Evolutionary conservation across 2,888 invertebrate genomes (phyloP), one percentile per base, ranked within the genome.

Genomic region (Cantharis rustica): DNA sequence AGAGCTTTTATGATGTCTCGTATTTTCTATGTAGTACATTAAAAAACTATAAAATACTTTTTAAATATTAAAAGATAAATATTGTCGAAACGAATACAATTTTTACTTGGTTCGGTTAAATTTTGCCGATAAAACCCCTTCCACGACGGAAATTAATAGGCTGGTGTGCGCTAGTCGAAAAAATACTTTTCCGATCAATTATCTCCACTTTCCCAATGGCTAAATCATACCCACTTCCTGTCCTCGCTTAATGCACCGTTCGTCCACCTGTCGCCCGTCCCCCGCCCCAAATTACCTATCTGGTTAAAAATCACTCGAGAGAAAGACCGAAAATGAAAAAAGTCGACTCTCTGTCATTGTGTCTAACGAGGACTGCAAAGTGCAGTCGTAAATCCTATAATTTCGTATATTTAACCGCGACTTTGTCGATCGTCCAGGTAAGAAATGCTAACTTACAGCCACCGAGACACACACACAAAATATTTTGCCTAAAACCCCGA

Each of bases 1-100:
- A 78, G 77, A 70, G 74, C 78, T 79, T 79, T 81, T 78, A 78
- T 75, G 69, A 69, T 76, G 68, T 75, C 68, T 77, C 71, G 69
- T 62, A 69, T 69, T 76, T 72, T 72, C 76, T 72, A 17, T 17
- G 17, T 17, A 76, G 72, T 75, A 71, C 72, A 76, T 79, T 76
- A 79, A 79, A 79, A 75, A 15, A 74, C 69, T 72, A 74, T 77
- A 77, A 77, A 77, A 71, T 71, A 75, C 64, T 69, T 71, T 74
- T 66, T 71, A 77, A 77, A 69, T 66, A 23, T 66, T 66, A 16
- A n/a, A 66, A 66, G n/a, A 20, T 66, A 66, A 23, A 66, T 7
- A 66, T 66, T 20, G 20, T 66, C 23, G n/a, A n/a, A 23, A 66
- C 13, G 10, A 13, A n/a, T 23, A 23, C 23, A n/a, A 23, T 23